These are phyloP conservation scores for Ophraella communa DNA, from an alignment of 2,888 invertebrate genomes.

Conservation along the genomic window DNA sequence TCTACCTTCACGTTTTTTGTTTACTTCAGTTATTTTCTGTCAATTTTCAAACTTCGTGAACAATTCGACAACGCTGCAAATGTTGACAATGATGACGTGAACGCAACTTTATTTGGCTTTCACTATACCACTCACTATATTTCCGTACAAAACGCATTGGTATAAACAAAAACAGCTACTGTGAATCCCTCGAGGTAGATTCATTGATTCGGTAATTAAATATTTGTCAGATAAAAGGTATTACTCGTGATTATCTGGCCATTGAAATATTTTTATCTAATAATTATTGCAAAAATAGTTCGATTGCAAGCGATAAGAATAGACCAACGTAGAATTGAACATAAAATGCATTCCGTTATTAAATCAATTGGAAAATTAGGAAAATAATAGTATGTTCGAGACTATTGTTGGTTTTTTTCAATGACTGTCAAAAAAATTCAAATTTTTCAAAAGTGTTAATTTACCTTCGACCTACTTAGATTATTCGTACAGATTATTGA, in stretches of 20 bases:
- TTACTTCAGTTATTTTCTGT: too few relatives aligned
- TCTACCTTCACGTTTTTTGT: too few relatives aligned
- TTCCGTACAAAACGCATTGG: too few relatives aligned
- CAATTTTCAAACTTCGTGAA: too few relatives aligned
- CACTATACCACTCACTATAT: too few relatives aligned
- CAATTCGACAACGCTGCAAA: too few relatives aligned
- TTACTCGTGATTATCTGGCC: neutral
- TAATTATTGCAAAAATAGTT: constrained; percentile 5
- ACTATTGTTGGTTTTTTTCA: constrained; percentile 24
- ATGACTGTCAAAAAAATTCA: neutral
- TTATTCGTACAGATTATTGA: neutral
- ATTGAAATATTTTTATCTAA: neutral
- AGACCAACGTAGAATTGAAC: constrained; percentile 22
- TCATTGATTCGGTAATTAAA: too few relatives aligned
- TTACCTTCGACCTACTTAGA: neutral
- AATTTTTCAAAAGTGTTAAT: neutral
- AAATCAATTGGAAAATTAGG: constrained; percentile 9
- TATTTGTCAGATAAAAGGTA: too few relatives aligned
- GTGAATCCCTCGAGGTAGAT: neutral
- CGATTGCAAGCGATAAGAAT: constrained; percentile 12
- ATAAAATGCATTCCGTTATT: constrained; percentile 7
- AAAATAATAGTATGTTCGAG: constrained; percentile 16
- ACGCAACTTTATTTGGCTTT: too few relatives aligned
- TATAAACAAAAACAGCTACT: too few relatives aligned
- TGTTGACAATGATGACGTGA: too few relatives aligned